Evolutionary conservation across 2,113 vertebrate species (phyloP).

Genomic region (Pollachius pollachius): DNA sequence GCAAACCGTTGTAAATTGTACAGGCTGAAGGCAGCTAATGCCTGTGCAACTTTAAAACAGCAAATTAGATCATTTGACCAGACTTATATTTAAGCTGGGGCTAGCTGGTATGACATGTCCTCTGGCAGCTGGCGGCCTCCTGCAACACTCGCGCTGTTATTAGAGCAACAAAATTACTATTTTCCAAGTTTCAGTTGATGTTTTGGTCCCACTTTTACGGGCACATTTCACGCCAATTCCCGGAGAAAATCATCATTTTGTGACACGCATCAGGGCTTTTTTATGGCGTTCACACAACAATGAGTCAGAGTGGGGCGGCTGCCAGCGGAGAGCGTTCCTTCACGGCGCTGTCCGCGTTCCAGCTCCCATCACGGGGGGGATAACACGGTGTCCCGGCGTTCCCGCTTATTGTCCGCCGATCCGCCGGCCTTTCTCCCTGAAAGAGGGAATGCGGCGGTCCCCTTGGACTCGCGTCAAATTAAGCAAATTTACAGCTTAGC

Average conservation of each 20-base stretch:
- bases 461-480: constrained; percentile 76
- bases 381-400: constrained; percentile 70
- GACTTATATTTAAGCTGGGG: not conserved
- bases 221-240: constrained; percentile 20
- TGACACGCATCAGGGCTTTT: constrained; percentile 42
- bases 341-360: constrained; percentile 47
- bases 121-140: constrained; percentile 15
- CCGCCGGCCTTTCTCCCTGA: constrained; percentile 67
- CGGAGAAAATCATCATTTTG: constrained; percentile 42
- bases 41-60: too few species aligned
- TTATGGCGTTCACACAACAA: constrained; percentile 49
- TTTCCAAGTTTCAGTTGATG: not conserved
- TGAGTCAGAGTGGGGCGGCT: constrained; percentile 52
- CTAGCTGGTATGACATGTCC: not conserved
- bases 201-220: not conserved
- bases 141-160: not conserved
- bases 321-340: constrained; percentile 64
- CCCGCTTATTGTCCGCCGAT: constrained; percentile 69
- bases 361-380: constrained; percentile 53
- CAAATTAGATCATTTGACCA: too few species aligned
- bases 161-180: not conserved
- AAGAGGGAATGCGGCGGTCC: constrained; percentile 69
- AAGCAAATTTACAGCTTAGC: constrained; percentile 78
- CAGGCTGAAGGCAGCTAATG: not conserved
- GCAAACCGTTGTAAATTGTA: too few species aligned